phyloP scores from a whole-genome alignment of 2,888 invertebrate genomes.

The Watsonalla cultraria region DNA sequence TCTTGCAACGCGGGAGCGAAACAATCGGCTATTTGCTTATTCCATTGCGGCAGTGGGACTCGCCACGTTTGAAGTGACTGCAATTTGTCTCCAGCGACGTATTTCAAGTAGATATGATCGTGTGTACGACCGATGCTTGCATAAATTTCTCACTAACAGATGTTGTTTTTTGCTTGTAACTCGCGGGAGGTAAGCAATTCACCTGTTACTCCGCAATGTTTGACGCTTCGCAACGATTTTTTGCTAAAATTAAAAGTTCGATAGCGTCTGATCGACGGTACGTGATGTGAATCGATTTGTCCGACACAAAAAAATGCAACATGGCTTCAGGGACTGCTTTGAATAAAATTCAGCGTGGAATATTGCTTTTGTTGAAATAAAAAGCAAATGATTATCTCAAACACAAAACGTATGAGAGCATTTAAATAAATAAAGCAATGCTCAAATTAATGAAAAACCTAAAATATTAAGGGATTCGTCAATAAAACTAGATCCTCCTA shows the following conservation, averaged over 20 bases:
- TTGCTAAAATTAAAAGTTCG: constrained; percentile 69
- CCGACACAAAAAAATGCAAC: constrained; percentile 2
- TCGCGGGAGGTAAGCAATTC: constrained; percentile 60
- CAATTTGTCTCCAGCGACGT: constrained; percentile 72
- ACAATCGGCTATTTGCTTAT: constrained; percentile 62
- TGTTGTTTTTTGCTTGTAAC: constrained; percentile 58
- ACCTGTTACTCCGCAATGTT: constrained; percentile 64
- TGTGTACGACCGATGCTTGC: constrained; percentile 60
- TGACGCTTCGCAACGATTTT: constrained; percentile 52
- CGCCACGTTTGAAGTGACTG: constrained; percentile 67
- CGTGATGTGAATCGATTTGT: constrained; percentile 44
- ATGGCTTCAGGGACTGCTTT: background rate
- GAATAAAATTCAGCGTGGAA: background rate
- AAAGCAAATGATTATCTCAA: background rate
- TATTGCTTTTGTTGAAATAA: too few species aligned
- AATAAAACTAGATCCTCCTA: background rate
- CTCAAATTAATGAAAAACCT: background rate
- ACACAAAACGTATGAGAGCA: background rate
- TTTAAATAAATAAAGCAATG: too few species aligned
- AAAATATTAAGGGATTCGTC: background rate
- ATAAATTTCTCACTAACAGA: constrained; percentile 63
- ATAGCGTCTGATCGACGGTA: constrained; percentile 48
- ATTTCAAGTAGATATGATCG: constrained; percentile 73
- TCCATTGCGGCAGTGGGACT: constrained; percentile 49
- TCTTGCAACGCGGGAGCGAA: constrained; percentile 35